Percentiles rank a stretch among this genome's conserved stretches.
These are phyloP conservation scores for Acrocyrtus sp. DNA, from an alignment of 2,888 invertebrate genomes.

Conservation along the genomic window DNA sequence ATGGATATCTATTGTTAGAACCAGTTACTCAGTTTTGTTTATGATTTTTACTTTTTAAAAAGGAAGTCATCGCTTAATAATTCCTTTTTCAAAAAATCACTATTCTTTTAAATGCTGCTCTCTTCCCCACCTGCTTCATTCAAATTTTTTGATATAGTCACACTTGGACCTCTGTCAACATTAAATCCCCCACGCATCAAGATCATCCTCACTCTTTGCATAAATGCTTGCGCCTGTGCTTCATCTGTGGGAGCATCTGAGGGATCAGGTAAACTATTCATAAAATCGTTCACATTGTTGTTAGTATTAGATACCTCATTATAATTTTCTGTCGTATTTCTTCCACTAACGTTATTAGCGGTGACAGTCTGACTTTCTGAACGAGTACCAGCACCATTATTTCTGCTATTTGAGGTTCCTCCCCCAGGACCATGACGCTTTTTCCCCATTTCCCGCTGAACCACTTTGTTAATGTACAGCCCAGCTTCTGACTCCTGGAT, in stretches of 20 bases:
- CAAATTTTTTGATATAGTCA: constrained; percentile 50
- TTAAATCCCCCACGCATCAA: constrained; percentile 45
- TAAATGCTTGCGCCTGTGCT: constrained; percentile 45
- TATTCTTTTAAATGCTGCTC: constrained; percentile 47
- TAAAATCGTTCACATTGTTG: constrained; percentile 52
- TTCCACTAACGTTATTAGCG: constrained; percentile 31
- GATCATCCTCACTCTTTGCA: constrained; percentile 51
- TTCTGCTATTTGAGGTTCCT: constrained; percentile 25
- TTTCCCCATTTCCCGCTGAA: constrained; percentile 65
- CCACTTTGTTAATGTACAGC: constrained; percentile 82
- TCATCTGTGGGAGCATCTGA: constrained; percentile 51
- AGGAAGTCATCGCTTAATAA: too few species aligned
- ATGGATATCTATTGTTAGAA: too few species aligned
- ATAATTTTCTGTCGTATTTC: constrained; percentile 37
- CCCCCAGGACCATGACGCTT: constrained; percentile 29
- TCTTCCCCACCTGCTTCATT: constrained; percentile 45
- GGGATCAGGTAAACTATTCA: constrained; percentile 52
- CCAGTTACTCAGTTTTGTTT: too few species aligned
- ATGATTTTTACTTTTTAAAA: too few species aligned
- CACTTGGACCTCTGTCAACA: constrained; percentile 50
- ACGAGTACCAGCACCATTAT: constrained; percentile 14
- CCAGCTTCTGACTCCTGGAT: constrained; percentile 87
- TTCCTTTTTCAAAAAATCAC: too few species aligned
- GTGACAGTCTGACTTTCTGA: not conserved
- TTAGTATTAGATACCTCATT: constrained; percentile 51